Evolutionary conservation across 2,113 vertebrate species (phyloP), one percentile per base, ranked within the genome.

Genomic region (Hippocampus guttulatus): DNA sequence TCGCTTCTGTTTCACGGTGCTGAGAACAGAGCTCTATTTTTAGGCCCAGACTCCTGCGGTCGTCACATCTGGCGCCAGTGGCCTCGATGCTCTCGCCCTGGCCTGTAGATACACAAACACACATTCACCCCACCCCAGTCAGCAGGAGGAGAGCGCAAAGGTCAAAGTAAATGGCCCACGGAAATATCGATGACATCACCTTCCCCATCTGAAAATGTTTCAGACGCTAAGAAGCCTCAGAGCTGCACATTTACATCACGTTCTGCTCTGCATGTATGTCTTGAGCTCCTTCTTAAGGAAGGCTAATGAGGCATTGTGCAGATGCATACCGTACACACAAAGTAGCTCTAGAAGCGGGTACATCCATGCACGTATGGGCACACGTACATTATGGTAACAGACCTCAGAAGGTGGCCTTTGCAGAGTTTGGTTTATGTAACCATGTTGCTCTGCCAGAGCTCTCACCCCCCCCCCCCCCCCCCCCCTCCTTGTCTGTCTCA

Each of bases 21-120:
- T 88, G 90, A 92, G 85, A 91, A 90, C 92, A 90, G 83, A 88
- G 76, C 85, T 85, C 89, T 93, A 93, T 92, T 90, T 93, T 92
- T 93, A 92, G 91, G 78, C 43, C 81, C 84, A 88, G 87, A 88
- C 87, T 91, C 86, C 88, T 90, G 92, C 83, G 90, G 92, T 93
- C 88, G 78, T 93, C 89, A 93, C 92, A 92, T 92, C 91, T 93
- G 92, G 91, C 88, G 91, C 92, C 91, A 89, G 89, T 84, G 84
- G 88, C 88, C 87, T 84, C 70, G 52, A 80, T 85, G 82, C 85
- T 85, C 84, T 90, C 85, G 84, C 85, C 82, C 84, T 64, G 68
- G 79, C 76, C 88, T 71, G 74, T 81, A 86, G 81, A 88, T 80
- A 89, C 76, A 87, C 85, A 85, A 84, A 86, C 82, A 81, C 73